Percentiles rank a stretch among this genome's conserved stretches.
Conservation (phyloP, 2,888 invertebrate genomes). For the Hololepta plana region DNA sequence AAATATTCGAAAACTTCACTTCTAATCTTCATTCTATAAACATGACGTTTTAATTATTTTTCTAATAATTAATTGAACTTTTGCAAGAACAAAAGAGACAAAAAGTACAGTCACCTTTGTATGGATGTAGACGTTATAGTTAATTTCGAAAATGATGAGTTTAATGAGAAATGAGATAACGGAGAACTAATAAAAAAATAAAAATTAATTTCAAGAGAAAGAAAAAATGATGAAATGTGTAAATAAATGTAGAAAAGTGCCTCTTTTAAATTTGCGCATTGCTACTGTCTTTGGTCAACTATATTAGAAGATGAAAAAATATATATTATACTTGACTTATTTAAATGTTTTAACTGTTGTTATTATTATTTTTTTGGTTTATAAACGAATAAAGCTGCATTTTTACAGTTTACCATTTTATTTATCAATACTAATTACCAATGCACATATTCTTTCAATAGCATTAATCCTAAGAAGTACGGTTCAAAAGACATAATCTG, state of each 20-base stretch:
- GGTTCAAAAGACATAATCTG: no score
- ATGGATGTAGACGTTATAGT: no score
- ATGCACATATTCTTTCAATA: no score
- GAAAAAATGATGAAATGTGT: conserved; percentile 13
- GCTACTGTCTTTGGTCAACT: conserved; percentile 27
- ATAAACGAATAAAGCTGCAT: conserved; percentile 28
- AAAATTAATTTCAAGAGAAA: conserved; percentile 4
- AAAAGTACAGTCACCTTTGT: no score
- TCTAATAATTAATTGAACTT: no score
- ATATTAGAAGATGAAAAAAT: conserved; percentile 16
- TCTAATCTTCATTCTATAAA: no score
- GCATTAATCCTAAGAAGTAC: no score
- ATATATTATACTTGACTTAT: conserved; percentile 12
- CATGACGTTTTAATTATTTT: no score
- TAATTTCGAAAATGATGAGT: no score
- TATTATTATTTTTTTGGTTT: conserved; percentile 24
- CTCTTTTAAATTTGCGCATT: conserved; percentile 27
- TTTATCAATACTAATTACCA: neutral
- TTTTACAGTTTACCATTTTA: conserved; percentile 19
- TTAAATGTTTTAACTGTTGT: conserved; percentile 26
- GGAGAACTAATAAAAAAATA: conserved; percentile 5
- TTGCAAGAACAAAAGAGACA: no score
- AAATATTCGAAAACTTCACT: no score
- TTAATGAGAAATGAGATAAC: no score
- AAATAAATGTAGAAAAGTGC: conserved; percentile 27